Evolutionary conservation across 2,888 invertebrate genomes (phyloP), one percentile per base, ranked within the genome.

Genomic region (Synergus laeviventris): DNA sequence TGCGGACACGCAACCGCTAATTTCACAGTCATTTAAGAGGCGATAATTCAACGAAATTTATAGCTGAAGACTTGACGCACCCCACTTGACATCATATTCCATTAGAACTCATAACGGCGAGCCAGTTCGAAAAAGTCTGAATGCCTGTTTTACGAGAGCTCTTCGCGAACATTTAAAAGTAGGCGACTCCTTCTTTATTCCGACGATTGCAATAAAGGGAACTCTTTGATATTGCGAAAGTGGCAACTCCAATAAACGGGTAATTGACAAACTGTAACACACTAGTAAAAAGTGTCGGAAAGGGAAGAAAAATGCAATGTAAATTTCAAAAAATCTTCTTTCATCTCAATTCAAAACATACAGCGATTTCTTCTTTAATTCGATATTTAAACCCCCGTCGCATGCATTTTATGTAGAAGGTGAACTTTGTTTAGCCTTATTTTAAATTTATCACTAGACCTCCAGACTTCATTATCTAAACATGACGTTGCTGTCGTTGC

Each of bases 1-100:
- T 85, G 82, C 81, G 80, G 82, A 82, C 82, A 81, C 82, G 86
- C 86, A 90, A 89, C 90, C 90, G 89, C 91, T 90, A 91, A 91
- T 91, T 91, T 91, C 89, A 91, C 91, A 91, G 89, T 89, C 91
- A 87, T 89, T 91, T 90, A 90, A 89, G 84, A 81, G 87, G 79
- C 88, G 87, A 89, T 91, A 90, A 89, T 85, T 91, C 90, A 90
- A 80, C 77, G 82, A 88, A 90, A 91, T 91, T 91, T 91, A 91
- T 86, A 84, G 79, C 82, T 75, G 77, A 75, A 61, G 75, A 76
- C 64, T 75, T 77, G 74, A 79, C 80, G 78, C 75, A 77, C 73
- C 75, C 75, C 61, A 76, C 81, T 80, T 81, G 80, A 80, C 81
- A 81, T 82, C 82, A 81, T 82, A 81, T 82, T 80, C 81, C 81